These are phyloP conservation scores for Temnothorax unifasciatus DNA, from an alignment of 2,888 invertebrate genomes.

Conservation along the genomic window DNA sequence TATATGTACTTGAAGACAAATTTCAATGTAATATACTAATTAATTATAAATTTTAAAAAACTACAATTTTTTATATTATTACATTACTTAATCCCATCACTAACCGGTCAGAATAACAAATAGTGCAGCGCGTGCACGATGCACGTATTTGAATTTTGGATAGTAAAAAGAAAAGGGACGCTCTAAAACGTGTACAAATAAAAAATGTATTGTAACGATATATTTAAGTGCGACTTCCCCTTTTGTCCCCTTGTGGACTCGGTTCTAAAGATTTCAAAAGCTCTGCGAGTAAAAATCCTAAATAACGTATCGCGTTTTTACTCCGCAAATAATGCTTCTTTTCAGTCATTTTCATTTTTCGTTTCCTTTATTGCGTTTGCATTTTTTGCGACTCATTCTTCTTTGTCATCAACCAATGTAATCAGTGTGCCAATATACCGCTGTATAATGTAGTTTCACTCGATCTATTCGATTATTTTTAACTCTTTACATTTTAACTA, in stretches of 20 bases:
- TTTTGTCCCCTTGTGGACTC: background rate
- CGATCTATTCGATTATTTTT: background rate
- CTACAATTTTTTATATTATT: background rate
- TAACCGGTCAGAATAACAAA: slow-evolving; percentile 15
- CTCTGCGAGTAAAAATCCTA: background rate
- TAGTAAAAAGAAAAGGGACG: slow-evolving; percentile 40
- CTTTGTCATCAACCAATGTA: background rate
- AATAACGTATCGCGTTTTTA: slow-evolving; percentile 66
- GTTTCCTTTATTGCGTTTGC: background rate
- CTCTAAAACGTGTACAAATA: slow-evolving; percentile 64
- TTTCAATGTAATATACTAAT: background rate
- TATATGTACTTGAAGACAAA: background rate
- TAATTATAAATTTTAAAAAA: background rate
- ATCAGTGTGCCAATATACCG: background rate
- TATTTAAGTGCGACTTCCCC: background rate
- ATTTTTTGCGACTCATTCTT: slow-evolving; percentile 4
- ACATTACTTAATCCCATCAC: background rate
- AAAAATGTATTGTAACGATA: slow-evolving; percentile 67
- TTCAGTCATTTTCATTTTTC: slow-evolving; percentile 4
- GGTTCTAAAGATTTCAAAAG: background rate
- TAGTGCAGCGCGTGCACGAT: slow-evolving; percentile 23
- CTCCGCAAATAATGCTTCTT: slow-evolving; percentile 60
- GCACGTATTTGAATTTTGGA: slow-evolving; percentile 43
- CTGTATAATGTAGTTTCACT: background rate
- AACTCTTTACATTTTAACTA: background rate